Conservation (phyloP, 2,888 invertebrate species). For the Drosophila putrida region DNA sequence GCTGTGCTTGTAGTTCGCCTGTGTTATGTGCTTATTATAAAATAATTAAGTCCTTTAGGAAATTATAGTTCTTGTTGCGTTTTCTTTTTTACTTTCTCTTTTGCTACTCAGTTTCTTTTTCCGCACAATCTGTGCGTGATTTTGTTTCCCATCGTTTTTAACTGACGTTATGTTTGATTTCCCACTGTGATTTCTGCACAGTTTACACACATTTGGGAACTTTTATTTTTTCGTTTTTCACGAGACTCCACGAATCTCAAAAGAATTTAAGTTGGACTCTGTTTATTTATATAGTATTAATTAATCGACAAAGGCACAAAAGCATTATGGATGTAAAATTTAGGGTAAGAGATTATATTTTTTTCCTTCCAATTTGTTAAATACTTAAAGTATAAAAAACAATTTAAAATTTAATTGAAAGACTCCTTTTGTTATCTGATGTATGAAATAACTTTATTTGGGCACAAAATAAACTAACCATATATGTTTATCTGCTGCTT, state of each 20-base stretch:
- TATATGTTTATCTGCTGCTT: conserved; percentile 42
- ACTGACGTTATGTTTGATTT: conserved; percentile 1
- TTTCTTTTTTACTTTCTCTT: conserved; percentile 38
- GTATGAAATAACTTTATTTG: background rate
- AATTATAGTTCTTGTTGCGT: conserved; percentile 77
- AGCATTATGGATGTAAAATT: too few species aligned
- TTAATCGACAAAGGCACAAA: background rate
- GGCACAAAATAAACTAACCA: background rate
- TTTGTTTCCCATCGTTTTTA: conserved; percentile 20
- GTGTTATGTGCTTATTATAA: conserved; percentile 82
- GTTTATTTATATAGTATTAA: background rate
- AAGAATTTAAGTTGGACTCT: background rate
- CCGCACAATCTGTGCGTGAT: conserved; percentile 49
- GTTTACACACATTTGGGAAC: background rate
- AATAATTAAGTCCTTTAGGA: conserved; percentile 83
- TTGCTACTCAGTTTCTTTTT: conserved; percentile 27
- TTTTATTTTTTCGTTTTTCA: background rate
- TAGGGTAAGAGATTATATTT: too few species aligned
- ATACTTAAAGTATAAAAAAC: background rate
- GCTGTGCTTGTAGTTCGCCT: conserved; percentile 38
- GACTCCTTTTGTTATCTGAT: background rate
- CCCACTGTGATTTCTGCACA: conserved; percentile 32
- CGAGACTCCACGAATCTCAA: background rate
- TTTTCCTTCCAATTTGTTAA: background rate
- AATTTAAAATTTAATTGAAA: background rate